Base-by-base conservation (phyloP, 2,888 invertebrate species). In the Ethmia dodecea region DNA sequence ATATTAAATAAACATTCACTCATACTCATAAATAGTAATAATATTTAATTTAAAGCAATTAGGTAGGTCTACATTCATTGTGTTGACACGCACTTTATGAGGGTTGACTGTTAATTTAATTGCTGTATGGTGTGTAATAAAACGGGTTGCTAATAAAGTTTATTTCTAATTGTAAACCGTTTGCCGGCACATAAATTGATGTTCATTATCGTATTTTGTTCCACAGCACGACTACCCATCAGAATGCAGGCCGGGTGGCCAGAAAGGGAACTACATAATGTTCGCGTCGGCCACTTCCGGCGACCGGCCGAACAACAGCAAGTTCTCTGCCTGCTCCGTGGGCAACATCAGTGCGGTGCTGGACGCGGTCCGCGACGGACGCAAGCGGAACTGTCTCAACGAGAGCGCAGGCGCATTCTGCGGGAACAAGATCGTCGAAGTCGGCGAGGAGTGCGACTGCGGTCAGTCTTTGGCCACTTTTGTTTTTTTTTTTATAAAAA, bases 221-320 rank as follows among this genome's bases (percentile, higher is more conserved):
- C 45, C 77, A 2, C 78, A 97, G 97, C 98, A 98, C 78, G 98
- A 98, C 80, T 96, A 94, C 78, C 96, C 96, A 1, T 91, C 92
- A 12, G 94, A 96, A 58, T 96, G 95, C 72, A 90, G 96, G 42
- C 96, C 98, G 1, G 97, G 97, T 38, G 95, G 97, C 5, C 88
- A 93, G 20, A 92, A 91, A 47, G 99, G 99, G 37, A 99, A 99
- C 89, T 99, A 91, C 80, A 99, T 99, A 60, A 99, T 99, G 99
- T 99, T 98, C 79, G 97, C 98, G 10, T 98, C 98, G 31, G 99
- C 99, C 5, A 99, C 99, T 0, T 97, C 97, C 43, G 99, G 99
- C 32, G 98, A 99, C 86, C 91, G 97, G 35, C 94, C 95, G 6
- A 99, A 99, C 88, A 99, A 99, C 84, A 97, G 97, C 60, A 94